Conservation (phyloP, 2,797 vertebrate genomes). For the Acanthis flammea region DNA sequence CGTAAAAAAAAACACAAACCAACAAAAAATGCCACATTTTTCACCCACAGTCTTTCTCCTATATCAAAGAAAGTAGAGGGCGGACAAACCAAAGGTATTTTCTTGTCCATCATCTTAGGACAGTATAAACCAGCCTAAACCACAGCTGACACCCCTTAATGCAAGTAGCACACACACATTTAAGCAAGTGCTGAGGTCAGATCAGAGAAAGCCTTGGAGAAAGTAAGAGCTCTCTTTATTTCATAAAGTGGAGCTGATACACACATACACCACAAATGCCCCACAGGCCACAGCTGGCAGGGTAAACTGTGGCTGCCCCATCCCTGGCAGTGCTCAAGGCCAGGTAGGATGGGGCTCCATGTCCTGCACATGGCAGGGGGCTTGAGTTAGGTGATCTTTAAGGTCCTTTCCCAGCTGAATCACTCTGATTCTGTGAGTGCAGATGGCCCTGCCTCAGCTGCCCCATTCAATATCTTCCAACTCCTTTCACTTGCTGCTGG, state of each 20-base stretch:
- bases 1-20: fast-evolving
- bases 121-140: background rate
- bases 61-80: background rate
- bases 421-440: background rate
- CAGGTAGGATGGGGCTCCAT: background rate
- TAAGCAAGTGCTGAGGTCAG: background rate
- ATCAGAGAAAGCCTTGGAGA: background rate
- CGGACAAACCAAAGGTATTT: background rate
- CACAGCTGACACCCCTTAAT: background rate
- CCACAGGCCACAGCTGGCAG: fast-evolving
- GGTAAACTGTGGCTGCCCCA: background rate
- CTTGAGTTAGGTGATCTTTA: background rate
- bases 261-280: background rate
- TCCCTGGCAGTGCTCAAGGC: background rate
- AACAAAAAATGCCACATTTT: fast-evolving
- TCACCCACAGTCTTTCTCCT: background rate
- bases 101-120: fast-evolving
- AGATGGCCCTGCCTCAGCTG: background rate
- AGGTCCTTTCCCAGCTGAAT: background rate
- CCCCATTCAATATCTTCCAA: background rate
- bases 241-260: fast-evolving
- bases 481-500: background rate
- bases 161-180: background rate
- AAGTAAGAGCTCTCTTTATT: background rate
- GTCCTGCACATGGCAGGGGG: background rate